Base-by-base conservation (phyloP, 2,797 vertebrate species). In the Coreius guichenoti region DNA sequence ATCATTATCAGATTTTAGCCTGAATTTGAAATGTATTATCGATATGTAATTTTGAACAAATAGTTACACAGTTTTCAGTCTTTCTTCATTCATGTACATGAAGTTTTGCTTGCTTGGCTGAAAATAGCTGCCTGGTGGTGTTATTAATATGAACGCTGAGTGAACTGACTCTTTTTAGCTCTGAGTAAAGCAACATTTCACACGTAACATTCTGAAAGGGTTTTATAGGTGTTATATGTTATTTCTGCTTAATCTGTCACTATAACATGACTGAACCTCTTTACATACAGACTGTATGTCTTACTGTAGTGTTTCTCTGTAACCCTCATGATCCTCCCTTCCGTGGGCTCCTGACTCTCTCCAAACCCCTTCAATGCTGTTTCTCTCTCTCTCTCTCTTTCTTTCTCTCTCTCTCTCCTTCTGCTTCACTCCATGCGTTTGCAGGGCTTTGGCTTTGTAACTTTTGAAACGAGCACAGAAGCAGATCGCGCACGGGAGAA, bases 371-470 rank as follows among this genome's bases (percentile, higher is more conserved):
- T 79, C 77, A 79, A 43, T 45, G 19, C 58, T 58, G 88, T 91
- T 89, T 90, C 88, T 90, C 13, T 49, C 70, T 87, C 91, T 88
- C 17, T 51, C 49, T 36, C 5, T 36, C 36, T 36, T 5, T 8
- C 36, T 8, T 8, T 39, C 39, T 69, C 47, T 56, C 54, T 56
- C 49, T 51, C 88, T 92, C 84, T 90, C 90, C 92, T 87, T 92
- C 85, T 68, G 78, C 33, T 67, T 81, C 68, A 47, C 51, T 69
- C 61, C 36, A 58, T 69, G 88, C 90, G 82, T 47, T 68, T 17
- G 21, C 94, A 96, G 96, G 96, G 96, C 90, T 97, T 97, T 94
- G 96, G 96, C 93, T 97, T 97, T 95, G 96, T 97, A 95, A 97
- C 96, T 95, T 97, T 97, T 94, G 96, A 97, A 95, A 97, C 95